phyloP scores from a whole-genome alignment of 2,113 vertebrate species.

The Thalassoma bifasciatum region DNA sequence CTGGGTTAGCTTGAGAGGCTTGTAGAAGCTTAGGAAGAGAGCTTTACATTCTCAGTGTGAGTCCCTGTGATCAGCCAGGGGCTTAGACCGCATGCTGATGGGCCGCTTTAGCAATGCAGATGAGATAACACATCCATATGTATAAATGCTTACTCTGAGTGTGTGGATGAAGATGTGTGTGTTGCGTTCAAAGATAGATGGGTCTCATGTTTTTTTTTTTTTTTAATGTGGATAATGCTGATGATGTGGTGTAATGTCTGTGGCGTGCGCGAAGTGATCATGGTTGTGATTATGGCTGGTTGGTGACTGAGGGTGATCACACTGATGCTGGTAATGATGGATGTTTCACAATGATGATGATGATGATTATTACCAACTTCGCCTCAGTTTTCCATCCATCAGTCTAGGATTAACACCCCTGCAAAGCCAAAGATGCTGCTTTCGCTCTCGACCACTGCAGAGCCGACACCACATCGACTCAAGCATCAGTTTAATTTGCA shows the following conservation, averaged over 20 bases:
- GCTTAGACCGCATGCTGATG: slow-evolving; percentile 34
- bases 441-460: slow-evolving; percentile 22
- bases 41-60: slow-evolving; percentile 40
- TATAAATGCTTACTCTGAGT: slow-evolving; percentile 27
- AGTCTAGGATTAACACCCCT: slow-evolving; percentile 61
- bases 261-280: slow-evolving; percentile 36
- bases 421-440: slow-evolving; percentile 34
- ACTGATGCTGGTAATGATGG: slow-evolving; percentile 71
- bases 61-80: slow-evolving; percentile 44
- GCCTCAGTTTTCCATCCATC: slow-evolving; percentile 66
- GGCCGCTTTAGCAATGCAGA: slow-evolving; percentile 45
- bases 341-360: slow-evolving; percentile 73
- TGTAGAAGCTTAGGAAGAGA: slow-evolving; percentile 16
- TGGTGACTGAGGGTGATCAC: slow-evolving; percentile 59
- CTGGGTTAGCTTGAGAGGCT: slow-evolving; percentile 31
- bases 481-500: slow-evolving; percentile 42
- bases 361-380: slow-evolving; percentile 71
- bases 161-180: neutral
- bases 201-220: slow-evolving; percentile 28
- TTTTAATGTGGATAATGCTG: neutral
- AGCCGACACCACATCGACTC: slow-evolving; percentile 34
- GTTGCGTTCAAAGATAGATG: slow-evolving; percentile 34
- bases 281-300: slow-evolving; percentile 63
- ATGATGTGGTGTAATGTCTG: slow-evolving; percentile 12
- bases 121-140: slow-evolving; percentile 56